Base-by-base conservation (phyloP, 1,140 invertebrate species). In the Drosophila sturtevanti region DNA sequence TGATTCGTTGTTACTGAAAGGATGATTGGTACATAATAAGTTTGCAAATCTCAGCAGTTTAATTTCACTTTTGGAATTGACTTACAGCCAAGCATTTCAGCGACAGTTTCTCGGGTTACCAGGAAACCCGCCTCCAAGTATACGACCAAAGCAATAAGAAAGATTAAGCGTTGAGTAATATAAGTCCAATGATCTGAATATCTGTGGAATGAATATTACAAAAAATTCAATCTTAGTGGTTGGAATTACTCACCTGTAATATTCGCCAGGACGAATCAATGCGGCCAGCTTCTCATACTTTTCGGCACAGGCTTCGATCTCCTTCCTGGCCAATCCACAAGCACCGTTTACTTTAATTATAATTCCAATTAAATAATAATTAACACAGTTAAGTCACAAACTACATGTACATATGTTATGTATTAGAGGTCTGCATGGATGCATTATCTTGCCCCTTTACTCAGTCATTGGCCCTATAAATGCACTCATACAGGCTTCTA, bases 151-250 rank as follows among this genome's bases (percentile, higher is more conserved):
- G 97, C 95, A 66, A 95, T 94, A 6, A 97, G 89, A 86, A 96
- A 98, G 62, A 95, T 95, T 55, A 97, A 93, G 52, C 95, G 93
- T 84, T 98, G 97, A 0, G 95, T 97, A 68, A 95, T 95, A 91
- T 94, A 96, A 48, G 95, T 93, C 97, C 97, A 98, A 69, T 97
- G 96, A 80, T 98, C 97, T 85, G 97, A 95, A 86, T 95, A 97
- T 80, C 97, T 95, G 90, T 37, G n/a, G 94, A 72, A 66, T 66
- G 56, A 37, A 14, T 9, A 22, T 56, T 10, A 87, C 68, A 48
- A 18, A 31, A 6, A 31, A 31, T 7, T 31, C 27, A 31, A 31
- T 31, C 6, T 31, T 31, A 6, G 7, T 2, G 7, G 21, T 9
- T 4, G 7, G 35, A 11, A 12, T 52, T 14, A 72, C 72, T 79